Percentiles rank a stretch among this genome's conserved stretches.
Evolutionary conservation across 2,113 vertebrate species (phyloP).

Genomic region (Oreamnos americanus): DNA sequence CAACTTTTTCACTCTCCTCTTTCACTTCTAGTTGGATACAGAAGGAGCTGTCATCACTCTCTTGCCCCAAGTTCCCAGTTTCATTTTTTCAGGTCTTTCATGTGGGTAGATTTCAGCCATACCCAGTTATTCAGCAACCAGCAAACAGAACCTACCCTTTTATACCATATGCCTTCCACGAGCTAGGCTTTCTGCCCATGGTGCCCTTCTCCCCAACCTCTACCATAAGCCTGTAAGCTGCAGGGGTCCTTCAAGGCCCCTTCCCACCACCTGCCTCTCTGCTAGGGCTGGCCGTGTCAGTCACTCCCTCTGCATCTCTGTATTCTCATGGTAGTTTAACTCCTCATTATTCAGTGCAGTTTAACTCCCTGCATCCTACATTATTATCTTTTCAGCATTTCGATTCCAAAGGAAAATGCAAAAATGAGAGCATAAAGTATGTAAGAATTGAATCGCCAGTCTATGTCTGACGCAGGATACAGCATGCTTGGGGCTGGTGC

Average conservation of each 20-base stretch:
- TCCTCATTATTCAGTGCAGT: neutral
- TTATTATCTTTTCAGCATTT: neutral
- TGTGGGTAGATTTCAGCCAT: neutral
- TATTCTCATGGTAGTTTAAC: neutral
- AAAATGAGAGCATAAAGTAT: neutral
- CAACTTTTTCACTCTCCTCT: too few species aligned
- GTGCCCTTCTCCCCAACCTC: neutral
- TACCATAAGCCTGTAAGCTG: neutral
- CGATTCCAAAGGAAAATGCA: neutral
- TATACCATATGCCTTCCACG: neutral
- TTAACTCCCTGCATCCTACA: neutral
- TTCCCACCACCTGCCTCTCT: neutral
- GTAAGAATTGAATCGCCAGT: too few species aligned
- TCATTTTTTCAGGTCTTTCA: neutral
- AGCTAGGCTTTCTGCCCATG: neutral
- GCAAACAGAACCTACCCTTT: neutral
- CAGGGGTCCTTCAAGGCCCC: neutral
- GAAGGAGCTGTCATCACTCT: neutral
- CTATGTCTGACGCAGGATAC: too few species aligned
- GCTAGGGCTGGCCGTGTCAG: accelerated
- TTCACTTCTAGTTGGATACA: neutral
- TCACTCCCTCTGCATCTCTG: too few species aligned
- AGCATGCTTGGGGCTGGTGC: too few species aligned
- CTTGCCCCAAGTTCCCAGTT: neutral
- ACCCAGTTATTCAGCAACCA: neutral